These are phyloP conservation scores for Drosophila seguyi DNA, from an alignment of 1,140 invertebrate species.

Conservation along the genomic window DNA sequence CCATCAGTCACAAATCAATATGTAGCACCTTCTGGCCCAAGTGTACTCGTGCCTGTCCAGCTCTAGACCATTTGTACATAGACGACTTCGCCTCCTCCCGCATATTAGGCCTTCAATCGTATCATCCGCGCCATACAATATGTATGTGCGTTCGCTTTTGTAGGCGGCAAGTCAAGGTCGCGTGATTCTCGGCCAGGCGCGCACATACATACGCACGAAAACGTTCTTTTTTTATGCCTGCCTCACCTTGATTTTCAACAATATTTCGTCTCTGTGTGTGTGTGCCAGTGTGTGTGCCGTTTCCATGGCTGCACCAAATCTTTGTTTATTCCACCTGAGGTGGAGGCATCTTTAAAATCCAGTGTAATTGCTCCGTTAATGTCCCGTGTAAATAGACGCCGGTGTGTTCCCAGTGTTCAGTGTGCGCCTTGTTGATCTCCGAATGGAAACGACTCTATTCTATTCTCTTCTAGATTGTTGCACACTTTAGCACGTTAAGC, in stretches of 20 bases:
- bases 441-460: constrained; percentile 56
- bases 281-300: constrained; percentile 21
- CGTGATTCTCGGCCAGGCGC: constrained; percentile 41
- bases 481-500: constrained; percentile 52
- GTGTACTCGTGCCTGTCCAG: constrained; percentile 25
- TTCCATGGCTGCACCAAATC: constrained; percentile 34
- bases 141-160: constrained; percentile 29
- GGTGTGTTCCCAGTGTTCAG: constrained; percentile 15
- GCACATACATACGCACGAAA: constrained; percentile 31
- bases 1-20: constrained; percentile 52
- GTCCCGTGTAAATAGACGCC: constrained; percentile 33
- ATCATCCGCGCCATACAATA: constrained; percentile 30
- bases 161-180: constrained; percentile 72
- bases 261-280: constrained; percentile 11
- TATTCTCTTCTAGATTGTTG: constrained; percentile 75
- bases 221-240: constrained; percentile 69
- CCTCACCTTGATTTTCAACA: constrained; percentile 73
- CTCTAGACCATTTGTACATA: constrained; percentile 29
- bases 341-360: constrained; percentile 1
- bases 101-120: constrained; percentile 11
- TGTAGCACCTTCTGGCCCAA: constrained; percentile 1
- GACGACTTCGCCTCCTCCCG: background rate
- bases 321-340: constrained; percentile 38
- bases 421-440: constrained; percentile 17
- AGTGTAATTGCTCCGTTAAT: background rate